Evolutionary conservation across 2,797 vertebrate species (phyloP).

Genomic region (Falco biarmicus): DNA sequence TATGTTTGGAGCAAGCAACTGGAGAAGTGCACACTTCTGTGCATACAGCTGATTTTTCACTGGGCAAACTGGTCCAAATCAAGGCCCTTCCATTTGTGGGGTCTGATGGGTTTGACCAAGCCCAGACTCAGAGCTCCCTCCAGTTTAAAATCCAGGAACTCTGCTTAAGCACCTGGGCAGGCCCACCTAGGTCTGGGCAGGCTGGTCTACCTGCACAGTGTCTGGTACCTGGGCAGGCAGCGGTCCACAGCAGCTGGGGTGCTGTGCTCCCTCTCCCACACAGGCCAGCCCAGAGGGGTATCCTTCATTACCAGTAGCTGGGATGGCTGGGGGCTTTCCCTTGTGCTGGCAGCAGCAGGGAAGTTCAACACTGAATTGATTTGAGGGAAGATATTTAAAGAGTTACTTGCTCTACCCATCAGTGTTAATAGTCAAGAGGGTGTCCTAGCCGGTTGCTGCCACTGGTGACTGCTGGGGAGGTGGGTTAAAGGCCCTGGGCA

Average conservation of each 20-base stretch:
- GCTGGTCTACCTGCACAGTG: not conserved
- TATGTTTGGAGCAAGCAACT: not conserved
- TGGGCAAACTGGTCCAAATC: not conserved
- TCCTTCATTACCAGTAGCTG: conserved; percentile 81
- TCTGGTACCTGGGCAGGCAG: not conserved
- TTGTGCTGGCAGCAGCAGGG: conserved; percentile 79
- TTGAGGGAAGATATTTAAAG: conserved; percentile 79
- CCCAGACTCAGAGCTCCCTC: not conserved
- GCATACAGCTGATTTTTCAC: not conserved
- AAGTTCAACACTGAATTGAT: conserved; percentile 73
- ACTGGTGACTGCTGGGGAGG: not conserved
- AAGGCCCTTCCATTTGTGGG: fast-evolving
- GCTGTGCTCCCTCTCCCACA: not conserved
- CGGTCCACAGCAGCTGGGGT: not conserved
- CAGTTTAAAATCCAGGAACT: conserved; percentile 60
- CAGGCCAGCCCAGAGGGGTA: conserved; percentile 75
- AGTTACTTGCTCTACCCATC: conserved; percentile 64
- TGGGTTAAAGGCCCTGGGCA: not conserved
- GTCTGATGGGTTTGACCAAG: not conserved
- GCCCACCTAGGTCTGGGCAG: not conserved
- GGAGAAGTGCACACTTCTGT: fast-evolving
- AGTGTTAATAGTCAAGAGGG: conserved; percentile 66
- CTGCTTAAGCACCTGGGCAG: not conserved
- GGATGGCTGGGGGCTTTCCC: conserved; percentile 76
- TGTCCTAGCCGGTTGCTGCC: not conserved